phyloP scores from a whole-genome alignment of 2,113 vertebrate genomes.

The rabbit (Oryctolagus cuniculus) region mOryCun1.1 NC_091438.1:155375501-155376000 shows the following conservation, averaged over 20 bases:
- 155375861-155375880: background rate
- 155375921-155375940: background rate
- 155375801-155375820: background rate
- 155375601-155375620: too few species aligned
- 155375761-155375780: background rate
- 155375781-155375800: background rate
- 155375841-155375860: accelerated
- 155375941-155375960: background rate
- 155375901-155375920: background rate
- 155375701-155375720: background rate
- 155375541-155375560: background rate
- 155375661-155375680: background rate
- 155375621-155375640: background rate
- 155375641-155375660: background rate
- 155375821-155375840: background rate
- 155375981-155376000: background rate
- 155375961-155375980: background rate
- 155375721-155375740: background rate
- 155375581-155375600: too few species aligned
- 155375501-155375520: background rate
- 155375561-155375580: too few species aligned
- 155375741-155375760: background rate
- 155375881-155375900: background rate
- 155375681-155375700: accelerated
- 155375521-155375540: background rate